Evolutionary conservation across 2,797 vertebrate species (phyloP).

Genomic region (Lepidocolaptes lacrymiger): DNA sequence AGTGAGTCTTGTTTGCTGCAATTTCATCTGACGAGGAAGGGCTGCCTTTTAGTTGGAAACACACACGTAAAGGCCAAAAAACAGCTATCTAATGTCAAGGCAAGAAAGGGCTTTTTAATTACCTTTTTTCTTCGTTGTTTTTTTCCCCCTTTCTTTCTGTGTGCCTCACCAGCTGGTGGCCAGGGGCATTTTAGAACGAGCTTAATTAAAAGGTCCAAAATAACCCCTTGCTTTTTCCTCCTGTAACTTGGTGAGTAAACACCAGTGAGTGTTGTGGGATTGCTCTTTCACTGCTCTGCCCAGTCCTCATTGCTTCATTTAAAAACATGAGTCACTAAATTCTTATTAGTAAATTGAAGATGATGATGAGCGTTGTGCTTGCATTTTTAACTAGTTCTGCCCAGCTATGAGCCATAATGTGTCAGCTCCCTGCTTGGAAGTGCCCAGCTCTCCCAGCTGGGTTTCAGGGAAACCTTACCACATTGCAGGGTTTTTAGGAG

Average conservation of each 20-base stretch:
- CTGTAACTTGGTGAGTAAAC: neutral
- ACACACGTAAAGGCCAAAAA: constrained; percentile 48
- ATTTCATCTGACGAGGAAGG: constrained; percentile 45
- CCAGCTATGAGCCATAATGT: neutral
- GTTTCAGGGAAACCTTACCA: neutral
- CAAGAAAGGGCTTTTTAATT: constrained; percentile 35
- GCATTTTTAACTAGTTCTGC: neutral
- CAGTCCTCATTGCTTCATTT: neutral
- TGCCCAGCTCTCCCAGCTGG: neutral
- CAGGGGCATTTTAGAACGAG: neutral
- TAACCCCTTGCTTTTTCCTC: neutral
- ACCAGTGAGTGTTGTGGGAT: neutral
- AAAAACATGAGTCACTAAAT: neutral
- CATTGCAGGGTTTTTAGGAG: neutral
- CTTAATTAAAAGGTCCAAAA: constrained; percentile 51
- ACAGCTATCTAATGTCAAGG: constrained; percentile 71
- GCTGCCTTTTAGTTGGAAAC: constrained; percentile 58
- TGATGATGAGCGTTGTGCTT: neutral
- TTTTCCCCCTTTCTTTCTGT: neutral
- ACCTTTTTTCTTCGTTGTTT: neutral
- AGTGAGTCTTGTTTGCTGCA: constrained; percentile 24
- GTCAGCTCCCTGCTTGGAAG: neutral
- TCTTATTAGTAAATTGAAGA: neutral
- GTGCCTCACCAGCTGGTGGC: constrained; percentile 45
- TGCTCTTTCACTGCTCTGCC: neutral